phyloP scores from a whole-genome alignment of 2,113 vertebrate genomes.

The Gymnorhina tibicen region DNA sequence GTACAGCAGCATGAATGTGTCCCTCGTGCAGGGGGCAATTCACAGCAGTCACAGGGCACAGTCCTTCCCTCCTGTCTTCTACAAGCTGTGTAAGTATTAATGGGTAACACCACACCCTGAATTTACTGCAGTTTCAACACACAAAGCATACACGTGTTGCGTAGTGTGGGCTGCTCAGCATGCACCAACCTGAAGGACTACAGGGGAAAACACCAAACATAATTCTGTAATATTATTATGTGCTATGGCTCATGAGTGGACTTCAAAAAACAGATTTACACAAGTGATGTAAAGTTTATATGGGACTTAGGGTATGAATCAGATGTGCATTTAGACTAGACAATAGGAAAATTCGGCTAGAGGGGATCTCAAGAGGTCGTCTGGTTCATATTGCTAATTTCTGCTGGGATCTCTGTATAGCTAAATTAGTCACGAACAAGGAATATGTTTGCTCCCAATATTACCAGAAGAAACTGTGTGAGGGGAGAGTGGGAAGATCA shows the following conservation, averaged over 20 bases:
- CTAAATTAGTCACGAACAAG: not conserved
- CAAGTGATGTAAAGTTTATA: not conserved
- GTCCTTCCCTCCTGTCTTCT: not conserved
- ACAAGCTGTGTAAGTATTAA: not conserved
- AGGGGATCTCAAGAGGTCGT: not conserved
- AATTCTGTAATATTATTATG: not conserved
- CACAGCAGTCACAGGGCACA: not conserved
- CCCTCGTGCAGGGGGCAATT: not conserved
- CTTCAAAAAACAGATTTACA: not conserved
- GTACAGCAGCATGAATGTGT: not conserved
- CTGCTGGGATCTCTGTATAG: not conserved
- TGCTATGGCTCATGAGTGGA: not conserved
- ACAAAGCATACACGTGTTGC: accelerated
- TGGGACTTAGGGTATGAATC: not conserved
- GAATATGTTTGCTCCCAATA: not conserved
- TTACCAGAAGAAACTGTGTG: not conserved
- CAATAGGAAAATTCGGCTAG: not conserved
- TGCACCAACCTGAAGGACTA: slow-evolving; percentile 26
- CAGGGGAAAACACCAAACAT: not conserved
- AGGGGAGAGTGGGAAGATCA: not conserved
- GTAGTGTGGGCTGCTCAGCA: not conserved
- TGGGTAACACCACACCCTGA: not conserved
- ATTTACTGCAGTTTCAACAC: slow-evolving; percentile 11
- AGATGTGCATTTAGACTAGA: not conserved
- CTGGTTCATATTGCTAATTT: not conserved